Evolutionary conservation across 2,888 invertebrate genomes (phyloP), one percentile per base, ranked within the genome.

Genomic region (Melikaiella ostensackeni): DNA sequence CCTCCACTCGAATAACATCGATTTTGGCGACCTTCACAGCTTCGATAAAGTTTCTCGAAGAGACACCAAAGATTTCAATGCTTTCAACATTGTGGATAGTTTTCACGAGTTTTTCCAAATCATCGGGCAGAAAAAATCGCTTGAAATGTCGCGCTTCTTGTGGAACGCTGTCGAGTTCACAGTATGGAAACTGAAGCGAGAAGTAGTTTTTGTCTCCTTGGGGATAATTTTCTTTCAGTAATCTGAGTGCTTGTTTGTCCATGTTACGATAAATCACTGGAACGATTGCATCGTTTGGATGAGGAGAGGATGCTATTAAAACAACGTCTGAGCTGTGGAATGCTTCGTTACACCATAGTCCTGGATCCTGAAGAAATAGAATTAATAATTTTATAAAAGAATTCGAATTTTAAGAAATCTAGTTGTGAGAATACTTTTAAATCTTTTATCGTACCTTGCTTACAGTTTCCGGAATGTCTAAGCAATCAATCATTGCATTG

Each of bases 121-220:
- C 88, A 8, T 88, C 87, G 0, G 89, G 90, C 75, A 92, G 81
- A 1, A 75, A 83, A 75, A 91, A 87, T 11, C 84, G 83, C 75
- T 84, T 88, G 13, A 91, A 88, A 9, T 88, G 83, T n/a, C 85
- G 82, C 7, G 88, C 87, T 75, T 91, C 91, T 62, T 87, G 86
- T 4, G 91, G 91, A 21, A 91, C 77, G 62, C 90, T 88, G 4
- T 87, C 84, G 27, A 84, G 33, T 21, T 84, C 86, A 70, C 91
- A 90, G 77, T 91, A 91, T 0, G 91, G 91, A 75, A 91, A 85
- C 46, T 89, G 84, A 16, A 91, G 74, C 5, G 86, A 77, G 57
- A 88, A 89, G 78, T 88, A 90, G 24, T 85, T 84, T 77, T 89
- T 91, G 33, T 86, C 87, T 24, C 84, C 82, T 1, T 81, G 79